Percentiles rank a stretch among this genome's conserved stretches.
Evolutionary conservation across 2,113 vertebrate species (phyloP).

Genomic region (Corydoras sp.): DNA sequence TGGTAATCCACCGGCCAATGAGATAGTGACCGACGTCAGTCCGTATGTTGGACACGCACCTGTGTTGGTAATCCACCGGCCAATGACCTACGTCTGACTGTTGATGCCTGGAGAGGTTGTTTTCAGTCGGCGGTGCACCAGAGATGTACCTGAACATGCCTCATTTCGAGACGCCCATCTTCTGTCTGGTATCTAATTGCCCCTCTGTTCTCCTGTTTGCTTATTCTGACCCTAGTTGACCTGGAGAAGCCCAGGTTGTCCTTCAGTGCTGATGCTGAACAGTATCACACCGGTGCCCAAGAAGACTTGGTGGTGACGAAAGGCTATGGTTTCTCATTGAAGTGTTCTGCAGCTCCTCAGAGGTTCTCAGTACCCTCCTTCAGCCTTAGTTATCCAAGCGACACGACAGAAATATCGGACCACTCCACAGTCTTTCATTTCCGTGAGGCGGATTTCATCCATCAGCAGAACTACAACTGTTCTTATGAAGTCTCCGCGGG

Average conservation of each 20-base stretch:
- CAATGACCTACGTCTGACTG: no score
- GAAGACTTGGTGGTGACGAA: slow-evolving; percentile 17
- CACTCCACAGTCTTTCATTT: slow-evolving; percentile 26
- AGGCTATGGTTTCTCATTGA: slow-evolving; percentile 30
- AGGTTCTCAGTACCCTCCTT: slow-evolving; percentile 1
- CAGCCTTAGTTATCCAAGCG: slow-evolving; percentile 12
- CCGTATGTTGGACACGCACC: no score
- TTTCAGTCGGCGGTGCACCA: no score
- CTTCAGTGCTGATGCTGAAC: slow-evolving; percentile 3
- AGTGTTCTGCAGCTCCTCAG: slow-evolving; percentile 27
- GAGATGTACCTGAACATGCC: no score
- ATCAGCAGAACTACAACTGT: slow-evolving; percentile 44
- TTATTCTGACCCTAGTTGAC: slow-evolving; percentile 3
- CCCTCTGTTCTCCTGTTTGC: no score
- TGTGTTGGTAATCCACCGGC: no score
- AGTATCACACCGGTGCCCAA: neutral
- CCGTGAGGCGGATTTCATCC: slow-evolving; percentile 20
- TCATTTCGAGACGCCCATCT: no score
- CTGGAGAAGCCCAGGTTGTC: slow-evolving; percentile 28
- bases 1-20: no score
- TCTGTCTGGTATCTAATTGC: no score
- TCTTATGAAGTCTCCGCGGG: slow-evolving; percentile 34
- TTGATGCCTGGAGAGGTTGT: no score
- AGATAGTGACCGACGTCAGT: no score
- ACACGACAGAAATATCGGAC: neutral